Percentiles rank a stretch among this genome's conserved stretches.
These are phyloP conservation scores for Cephalophus harveyi DNA, from an alignment of 2,113 vertebrate species.

Conservation along the genomic window DNA sequence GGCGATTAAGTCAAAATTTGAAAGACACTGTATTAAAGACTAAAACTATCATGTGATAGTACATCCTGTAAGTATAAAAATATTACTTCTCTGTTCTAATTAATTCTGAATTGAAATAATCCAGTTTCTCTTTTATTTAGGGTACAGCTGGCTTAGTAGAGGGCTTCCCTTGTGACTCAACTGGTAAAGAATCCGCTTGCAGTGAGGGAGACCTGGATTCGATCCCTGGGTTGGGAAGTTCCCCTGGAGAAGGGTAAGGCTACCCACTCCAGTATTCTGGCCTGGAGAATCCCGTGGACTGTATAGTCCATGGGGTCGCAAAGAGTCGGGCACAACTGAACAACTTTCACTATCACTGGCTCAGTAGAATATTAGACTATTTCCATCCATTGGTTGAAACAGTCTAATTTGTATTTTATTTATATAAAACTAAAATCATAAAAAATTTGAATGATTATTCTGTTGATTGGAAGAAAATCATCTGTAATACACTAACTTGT, in stretches of 20 bases:
- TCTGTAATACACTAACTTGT: neutral
- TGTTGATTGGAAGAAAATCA: neutral
- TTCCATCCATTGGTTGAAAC: neutral
- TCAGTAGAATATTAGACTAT: neutral
- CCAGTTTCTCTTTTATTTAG: neutral
- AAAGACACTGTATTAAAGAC: neutral
- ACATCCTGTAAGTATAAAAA: neutral
- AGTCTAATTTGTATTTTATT: neutral
- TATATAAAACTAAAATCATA: neutral
- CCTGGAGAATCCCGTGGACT: neutral
- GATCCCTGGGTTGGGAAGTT: neutral
- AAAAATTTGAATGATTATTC: neutral
- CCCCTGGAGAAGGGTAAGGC: neutral
- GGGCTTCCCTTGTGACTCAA: neutral
- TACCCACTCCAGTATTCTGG: neutral
- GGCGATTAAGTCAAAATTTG: neutral
- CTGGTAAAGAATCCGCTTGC: neutral
- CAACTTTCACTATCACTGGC: neutral
- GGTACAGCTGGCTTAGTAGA: neutral
- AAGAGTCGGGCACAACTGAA: neutral
- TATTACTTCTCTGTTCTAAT: neutral
- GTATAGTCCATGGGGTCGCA: neutral
- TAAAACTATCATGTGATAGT: neutral
- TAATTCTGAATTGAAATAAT: neutral
- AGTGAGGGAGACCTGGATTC: neutral